These are phyloP conservation scores for Phrynocephalus vlangalii DNA, from an alignment of 2,797 vertebrate species.

Conservation along the genomic window DNA sequence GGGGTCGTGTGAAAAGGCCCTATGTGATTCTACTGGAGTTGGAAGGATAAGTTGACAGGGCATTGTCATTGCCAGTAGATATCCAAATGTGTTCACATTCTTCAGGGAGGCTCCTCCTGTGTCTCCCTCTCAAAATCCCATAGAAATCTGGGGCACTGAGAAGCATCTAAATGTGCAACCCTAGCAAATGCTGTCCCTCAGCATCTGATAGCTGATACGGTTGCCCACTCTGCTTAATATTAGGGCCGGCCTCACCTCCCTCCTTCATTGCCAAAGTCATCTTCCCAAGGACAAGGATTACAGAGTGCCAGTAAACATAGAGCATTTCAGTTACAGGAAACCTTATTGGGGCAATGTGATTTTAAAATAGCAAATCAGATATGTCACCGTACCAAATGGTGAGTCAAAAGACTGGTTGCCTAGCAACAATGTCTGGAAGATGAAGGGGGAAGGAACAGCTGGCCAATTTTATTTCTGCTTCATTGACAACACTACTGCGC, in stretches of 20 bases:
- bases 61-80: too few relatives aligned
- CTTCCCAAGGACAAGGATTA: not conserved
- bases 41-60: too few relatives aligned
- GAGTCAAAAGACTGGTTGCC: slow-evolving; percentile 2
- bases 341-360: not conserved
- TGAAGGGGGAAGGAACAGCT: not conserved
- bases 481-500: not conserved
- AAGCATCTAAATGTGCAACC: too few relatives aligned
- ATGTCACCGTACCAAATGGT: not conserved
- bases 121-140: too few relatives aligned
- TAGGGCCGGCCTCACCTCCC: not conserved
- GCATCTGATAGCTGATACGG: too few relatives aligned
- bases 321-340: not conserved
- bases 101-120: too few relatives aligned
- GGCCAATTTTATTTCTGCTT: not conserved
- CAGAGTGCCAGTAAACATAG: not conserved
- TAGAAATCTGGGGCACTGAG: too few relatives aligned
- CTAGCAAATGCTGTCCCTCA: too few relatives aligned
- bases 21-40: too few relatives aligned
- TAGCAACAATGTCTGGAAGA: not conserved
- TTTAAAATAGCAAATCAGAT: not conserved
- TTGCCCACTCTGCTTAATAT: not conserved
- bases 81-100: too few relatives aligned
- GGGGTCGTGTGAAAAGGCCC: too few relatives aligned
- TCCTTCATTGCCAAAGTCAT: not conserved